Base-by-base conservation (phyloP, 2,888 invertebrate genomes). In the Trichogramma evanescens region DNA sequence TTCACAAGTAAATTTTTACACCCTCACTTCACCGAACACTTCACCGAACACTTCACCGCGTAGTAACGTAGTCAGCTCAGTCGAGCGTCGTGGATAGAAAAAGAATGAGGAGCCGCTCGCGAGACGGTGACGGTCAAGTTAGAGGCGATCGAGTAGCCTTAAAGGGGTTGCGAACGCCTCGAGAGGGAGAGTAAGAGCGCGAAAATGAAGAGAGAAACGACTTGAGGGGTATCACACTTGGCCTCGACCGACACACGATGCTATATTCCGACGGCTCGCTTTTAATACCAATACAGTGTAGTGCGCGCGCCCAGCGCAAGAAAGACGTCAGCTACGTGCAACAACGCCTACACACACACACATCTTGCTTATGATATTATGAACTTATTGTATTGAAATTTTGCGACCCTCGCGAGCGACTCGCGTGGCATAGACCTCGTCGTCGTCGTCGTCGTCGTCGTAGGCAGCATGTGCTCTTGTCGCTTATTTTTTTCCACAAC, bases 201-300 rank as follows among this genome's bases (percentile, higher is more conserved):
- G 26, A 26, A 26, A 26, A 26, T 26, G 67, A 67, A 68, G 71
- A 70, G 66, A 71, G 72, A 68, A 64, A 68, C 69, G 70, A 77
- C 77, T 78, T 78, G 78, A 75, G 73, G 71, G 78, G 78, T 71
- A 74, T 78, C 78, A 2, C 70, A 26, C 75, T 73, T 73, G 77
- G 74, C 77, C 77, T 78, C 77, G 76, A 69, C 67, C 68, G 68
- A 70, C 67, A 68, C 54, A 43, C 53, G 45, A 9, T 9, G 8
- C 38, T 13, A 8, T 26, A 26, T 2, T 26, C 26, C 26, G 26
- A 26, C 26, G 26, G 26, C 26, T 26, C 26, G 26, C 26, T 26
- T 26, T 3, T 26, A 26, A 26, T 26, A 26, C 26, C 26, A 26
- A 26, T 26, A 26, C 3, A 26, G 13, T 3, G n/a, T 6, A 2